Base-by-base conservation (phyloP, 1,140 invertebrate genomes). In the Conus betulinus region DNA sequence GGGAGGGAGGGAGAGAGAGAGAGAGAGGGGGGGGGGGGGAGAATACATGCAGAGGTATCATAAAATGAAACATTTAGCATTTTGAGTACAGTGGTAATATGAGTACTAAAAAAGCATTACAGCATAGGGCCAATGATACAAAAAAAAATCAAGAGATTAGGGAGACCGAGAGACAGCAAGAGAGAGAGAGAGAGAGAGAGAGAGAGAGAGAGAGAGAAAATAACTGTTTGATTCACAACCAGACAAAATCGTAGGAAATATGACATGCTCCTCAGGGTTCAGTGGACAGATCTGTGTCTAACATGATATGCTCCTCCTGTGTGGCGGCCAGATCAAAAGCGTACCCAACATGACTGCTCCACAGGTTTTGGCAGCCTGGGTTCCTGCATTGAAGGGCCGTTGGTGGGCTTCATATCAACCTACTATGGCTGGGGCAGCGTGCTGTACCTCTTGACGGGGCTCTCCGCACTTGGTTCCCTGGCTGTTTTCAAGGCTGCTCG, bases 301-400 rank as follows among this genome's bases (percentile, higher is more conserved):
- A 71, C 63, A 71, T 15, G 15, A n/a, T 71, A 71, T n/a, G 15
- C n/a, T 15, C 63, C n/a, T 71, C 63, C 15, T n/a, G 20, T 27
- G 13, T 78, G 39, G 39, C 39, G 39, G 39, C 39, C 39, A 39
- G 39, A 39, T 39, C 3, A 39, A n/a, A 39, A 39, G 39, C 39
- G 39, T 39, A 39, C 39, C 39, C 11, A 27, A 81, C 39, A 39
- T 39, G 39, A 39, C 39, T 39, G 53, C 82, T 76, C 8, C 74
- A 5, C 87, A 95, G 96, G 96, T 25, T 95, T 96, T 92, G 96
- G 96, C 11, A 96, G 95, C 87, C 90, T 96, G 78, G 96, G 96
- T 1, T 95, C 96, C 10, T 95, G 96, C 78, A 89, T 96, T 52
- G 95, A 96, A 92, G 96, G 96, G 3, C 96, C 96, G 39, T 84